These are phyloP conservation scores for Lytechinus pictus DNA, from an alignment of 35 echinoderm and acorn worm species.

Conservation along the genomic window DNA sequence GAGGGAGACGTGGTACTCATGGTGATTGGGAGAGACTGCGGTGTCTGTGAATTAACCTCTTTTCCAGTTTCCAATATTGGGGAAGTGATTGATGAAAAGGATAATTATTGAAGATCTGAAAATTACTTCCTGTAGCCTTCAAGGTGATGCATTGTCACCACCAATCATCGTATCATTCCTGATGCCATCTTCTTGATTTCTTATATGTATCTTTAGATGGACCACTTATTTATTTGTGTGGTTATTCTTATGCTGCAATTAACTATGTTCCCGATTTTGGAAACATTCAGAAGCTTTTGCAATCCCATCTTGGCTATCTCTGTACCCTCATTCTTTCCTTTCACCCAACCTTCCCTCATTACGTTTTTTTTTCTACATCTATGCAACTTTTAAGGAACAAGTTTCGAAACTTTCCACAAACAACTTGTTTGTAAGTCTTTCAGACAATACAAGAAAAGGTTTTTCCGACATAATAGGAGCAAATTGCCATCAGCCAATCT, in stretches of 20 bases:
- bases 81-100: neutral
- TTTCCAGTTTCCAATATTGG: neutral
- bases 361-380: neutral
- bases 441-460: neutral
- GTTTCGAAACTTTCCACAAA: neutral
- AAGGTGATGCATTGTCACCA: neutral
- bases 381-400: neutral
- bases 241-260: neutral
- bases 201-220: neutral
- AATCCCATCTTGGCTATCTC: neutral
- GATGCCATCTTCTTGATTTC: neutral
- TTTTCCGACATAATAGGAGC: neutral
- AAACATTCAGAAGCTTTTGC: neutral
- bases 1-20: neutral
- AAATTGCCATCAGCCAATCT: neutral
- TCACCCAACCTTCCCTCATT: neutral
- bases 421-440: slow-evolving; percentile 17
- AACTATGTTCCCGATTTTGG: neutral
- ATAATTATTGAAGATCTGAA: slow-evolving; percentile 20
- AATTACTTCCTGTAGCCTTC: neutral
- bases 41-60: neutral
- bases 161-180: neutral
- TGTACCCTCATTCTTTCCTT: neutral
- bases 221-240: neutral
- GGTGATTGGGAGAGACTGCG: neutral